Base-by-base conservation (phyloP, 2,888 invertebrate genomes). In the Vesta saturnalis region DNA sequence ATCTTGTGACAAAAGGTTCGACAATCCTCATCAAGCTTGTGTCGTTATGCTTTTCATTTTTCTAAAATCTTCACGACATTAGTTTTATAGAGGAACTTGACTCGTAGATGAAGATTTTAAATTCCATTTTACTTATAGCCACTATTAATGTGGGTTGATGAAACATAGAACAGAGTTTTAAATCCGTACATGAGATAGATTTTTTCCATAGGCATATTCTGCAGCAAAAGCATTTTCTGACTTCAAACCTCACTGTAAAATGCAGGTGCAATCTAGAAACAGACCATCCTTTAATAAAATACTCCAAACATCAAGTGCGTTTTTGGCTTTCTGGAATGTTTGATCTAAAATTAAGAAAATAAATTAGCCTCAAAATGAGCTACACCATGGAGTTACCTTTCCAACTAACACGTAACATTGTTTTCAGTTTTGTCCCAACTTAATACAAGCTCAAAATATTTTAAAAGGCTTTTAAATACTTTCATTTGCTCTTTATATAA, bases 231-330 rank as follows among this genome's bases (percentile, higher is more conserved):
- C 21, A 22, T 60, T 10, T 16, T 69, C 67, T 18, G 72, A 12
- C 67, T 72, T 47, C 72, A 72, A 8, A 70, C 73, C 66, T 70
- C 73, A 16, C 70, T 60, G 10, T 57, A 73, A 72, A 57, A 72
- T 64, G 59, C 74, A 73, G 10, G 69, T 72, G 19, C 72, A 74
- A 46, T 74, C 71, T 10, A 64, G 43, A 14, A 15, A 73, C 58
- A 8, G 58, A 61, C 71, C 74, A 67, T 72, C 70, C 6, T 54
- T 14, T 23, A 2, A 1, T 6, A n/a, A 47, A 14, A 59, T 59
- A 8, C 8, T 12, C 21, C 59, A 39, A 2, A 46, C 46, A 18
- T 46, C 4, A 1, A 59, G 2, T 1, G 59, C 2, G n/a, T n/a
- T n/a, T 46, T 39, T 59, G 16, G 8, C 12, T 30, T 6, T 23